These are phyloP conservation scores for Pteropus rufus DNA, from an alignment of 2,797 vertebrate species.

Conservation along the genomic window DNA sequence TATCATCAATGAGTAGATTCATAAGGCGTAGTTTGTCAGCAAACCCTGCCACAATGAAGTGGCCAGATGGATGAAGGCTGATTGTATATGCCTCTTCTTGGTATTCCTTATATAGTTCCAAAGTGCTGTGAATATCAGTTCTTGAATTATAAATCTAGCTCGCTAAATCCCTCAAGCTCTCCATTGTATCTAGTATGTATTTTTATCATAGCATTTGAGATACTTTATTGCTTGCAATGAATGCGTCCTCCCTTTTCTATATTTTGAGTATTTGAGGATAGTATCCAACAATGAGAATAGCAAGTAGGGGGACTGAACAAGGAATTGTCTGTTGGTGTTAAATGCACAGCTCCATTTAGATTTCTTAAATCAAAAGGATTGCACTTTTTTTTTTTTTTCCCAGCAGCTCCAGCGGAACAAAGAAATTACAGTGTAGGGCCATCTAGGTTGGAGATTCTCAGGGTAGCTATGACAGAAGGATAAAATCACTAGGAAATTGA, in stretches of 20 bases:
- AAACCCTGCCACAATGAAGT: slow-evolving; percentile 93
- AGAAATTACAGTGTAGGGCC: background rate
- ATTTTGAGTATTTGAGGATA: background rate
- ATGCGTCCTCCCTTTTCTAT: background rate
- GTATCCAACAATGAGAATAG: background rate
- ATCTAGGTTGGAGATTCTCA: background rate
- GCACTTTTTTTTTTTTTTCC: background rate
- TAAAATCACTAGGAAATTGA: background rate
- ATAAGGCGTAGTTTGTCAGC: slow-evolving; percentile 92
- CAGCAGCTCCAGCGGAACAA: background rate
- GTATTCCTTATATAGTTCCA: slow-evolving; percentile 93
- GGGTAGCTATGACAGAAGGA: background rate
- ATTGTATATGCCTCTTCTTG: slow-evolving; percentile 91
- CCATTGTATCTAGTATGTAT: background rate
- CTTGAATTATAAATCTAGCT: background rate
- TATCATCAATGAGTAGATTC: slow-evolving; percentile 93
- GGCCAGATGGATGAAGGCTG: slow-evolving; percentile 92
- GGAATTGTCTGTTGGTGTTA: background rate
- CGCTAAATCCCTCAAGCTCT: background rate
- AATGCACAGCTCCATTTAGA: background rate
- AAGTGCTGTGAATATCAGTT: slow-evolving; percentile 78
- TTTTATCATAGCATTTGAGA: background rate
- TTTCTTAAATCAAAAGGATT: background rate
- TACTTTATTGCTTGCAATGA: background rate
- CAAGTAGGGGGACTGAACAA: background rate